A percentile compares a stretch with the other conserved stretches of the same genome.
Evolutionary conservation across 2,113 vertebrate genomes (phyloP).

Genomic region (Podiceps cristatus): DNA sequence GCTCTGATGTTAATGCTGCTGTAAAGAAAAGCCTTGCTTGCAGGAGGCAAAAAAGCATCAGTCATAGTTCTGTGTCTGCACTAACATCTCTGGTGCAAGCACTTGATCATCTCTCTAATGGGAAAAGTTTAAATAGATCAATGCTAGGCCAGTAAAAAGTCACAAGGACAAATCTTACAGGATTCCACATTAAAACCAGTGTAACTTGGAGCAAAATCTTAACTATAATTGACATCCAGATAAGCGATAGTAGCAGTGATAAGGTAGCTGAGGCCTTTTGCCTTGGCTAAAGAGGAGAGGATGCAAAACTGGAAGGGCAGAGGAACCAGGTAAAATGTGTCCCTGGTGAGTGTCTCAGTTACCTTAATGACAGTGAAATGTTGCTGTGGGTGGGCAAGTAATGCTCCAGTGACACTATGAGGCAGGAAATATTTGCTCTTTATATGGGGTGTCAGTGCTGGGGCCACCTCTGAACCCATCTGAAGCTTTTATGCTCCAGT

Average conservation of each 20-base stretch:
- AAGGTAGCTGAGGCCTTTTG: neutral
- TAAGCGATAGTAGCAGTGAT: neutral
- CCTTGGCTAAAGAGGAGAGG: neutral
- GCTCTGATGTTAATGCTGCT: neutral
- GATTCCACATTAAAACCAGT: neutral
- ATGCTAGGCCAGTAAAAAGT: neutral
- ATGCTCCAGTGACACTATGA: neutral
- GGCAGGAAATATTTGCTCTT: neutral
- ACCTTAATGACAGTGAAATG: neutral
- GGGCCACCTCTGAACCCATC: neutral
- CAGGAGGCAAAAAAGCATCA: neutral
- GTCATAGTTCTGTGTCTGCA: neutral
- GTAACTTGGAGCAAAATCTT: neutral
- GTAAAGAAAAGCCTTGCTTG: slow-evolving; percentile 15
- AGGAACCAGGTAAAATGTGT: neutral
- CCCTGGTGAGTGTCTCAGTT: neutral
- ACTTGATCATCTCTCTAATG: slow-evolving; percentile 26
- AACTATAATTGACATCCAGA: neutral
- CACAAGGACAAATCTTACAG: neutral
- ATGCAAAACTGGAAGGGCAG: neutral
- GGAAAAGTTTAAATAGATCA: slow-evolving; percentile 35
- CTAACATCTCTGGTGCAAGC: neutral
- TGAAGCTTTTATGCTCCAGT: neutral
- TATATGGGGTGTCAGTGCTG: neutral
- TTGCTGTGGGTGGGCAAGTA: neutral